Evolutionary conservation across 2,888 invertebrate species (phyloP).

Genomic region (Encarsia formosa): DNA sequence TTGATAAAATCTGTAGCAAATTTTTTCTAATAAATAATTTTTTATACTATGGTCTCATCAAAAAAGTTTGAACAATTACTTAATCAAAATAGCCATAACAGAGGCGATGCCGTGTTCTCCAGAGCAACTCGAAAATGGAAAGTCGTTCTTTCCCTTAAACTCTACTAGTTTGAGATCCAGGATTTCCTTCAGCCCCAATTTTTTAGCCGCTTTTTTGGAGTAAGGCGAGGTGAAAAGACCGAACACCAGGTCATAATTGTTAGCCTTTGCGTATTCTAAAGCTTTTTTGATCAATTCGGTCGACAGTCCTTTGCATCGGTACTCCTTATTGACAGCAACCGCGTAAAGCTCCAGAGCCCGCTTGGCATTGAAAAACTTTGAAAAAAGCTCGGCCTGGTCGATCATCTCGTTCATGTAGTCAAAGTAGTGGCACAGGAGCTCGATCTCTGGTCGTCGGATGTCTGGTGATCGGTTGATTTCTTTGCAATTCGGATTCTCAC

Average conservation of each 20-base stretch:
- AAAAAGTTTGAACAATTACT: too few species aligned
- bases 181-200: constrained; percentile 26
- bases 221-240: constrained; percentile 32
- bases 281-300: constrained; percentile 24
- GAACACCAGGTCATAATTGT: constrained; percentile 28
- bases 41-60: too few species aligned
- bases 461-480: constrained; percentile 3
- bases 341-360: constrained; percentile 34
- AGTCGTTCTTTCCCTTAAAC: constrained; percentile 15
- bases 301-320: constrained; percentile 32
- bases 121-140: constrained; percentile 19
- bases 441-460: constrained; percentile 12
- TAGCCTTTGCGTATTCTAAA: constrained; percentile 22
- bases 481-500: constrained; percentile 25
- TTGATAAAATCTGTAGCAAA: not conserved
- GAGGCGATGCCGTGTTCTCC: constrained; percentile 27
- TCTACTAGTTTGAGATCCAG: constrained; percentile 28
- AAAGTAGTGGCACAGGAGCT: constrained; percentile 31
- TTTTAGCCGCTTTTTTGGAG: constrained; percentile 29
- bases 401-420: constrained; percentile 29
- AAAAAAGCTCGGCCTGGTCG: constrained; percentile 25
- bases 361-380: constrained; percentile 23
- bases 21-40: too few species aligned
- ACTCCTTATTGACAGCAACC: constrained; percentile 29
- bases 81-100: constrained; percentile 24